Evolutionary conservation across 2,888 invertebrate genomes (phyloP).

Genomic region (Dugesia japonica): DNA sequence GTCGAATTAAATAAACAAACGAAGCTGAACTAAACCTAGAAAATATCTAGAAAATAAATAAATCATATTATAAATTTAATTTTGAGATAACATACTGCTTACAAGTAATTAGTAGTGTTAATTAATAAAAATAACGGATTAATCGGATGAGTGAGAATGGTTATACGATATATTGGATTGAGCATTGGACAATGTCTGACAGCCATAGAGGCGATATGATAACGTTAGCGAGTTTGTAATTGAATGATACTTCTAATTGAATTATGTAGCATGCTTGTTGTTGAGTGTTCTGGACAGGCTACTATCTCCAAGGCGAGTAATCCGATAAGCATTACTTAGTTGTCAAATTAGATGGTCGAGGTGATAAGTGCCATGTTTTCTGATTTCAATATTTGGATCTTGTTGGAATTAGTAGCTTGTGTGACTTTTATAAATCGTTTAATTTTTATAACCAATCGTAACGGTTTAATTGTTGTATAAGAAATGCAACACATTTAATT

Average conservation of each 20-base stretch:
- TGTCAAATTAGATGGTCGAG: constrained; percentile 11
- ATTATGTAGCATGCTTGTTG: constrained; percentile 20
- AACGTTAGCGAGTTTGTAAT: constrained; percentile 13
- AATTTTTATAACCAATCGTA: constrained; percentile 8
- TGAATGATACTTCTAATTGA: constrained; percentile 20
- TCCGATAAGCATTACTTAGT: constrained; percentile 13
- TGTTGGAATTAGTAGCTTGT: not conserved
- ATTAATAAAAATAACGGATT: constrained; percentile 20
- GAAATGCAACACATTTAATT: not conserved
- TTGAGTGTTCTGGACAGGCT: not conserved
- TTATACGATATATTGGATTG: constrained; percentile 16
- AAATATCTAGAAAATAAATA: constrained; percentile 15
- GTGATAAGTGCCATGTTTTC: constrained; percentile 20
- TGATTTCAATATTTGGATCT: constrained; percentile 20
- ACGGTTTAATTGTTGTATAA: constrained; percentile 2
- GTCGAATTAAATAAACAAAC: constrained; percentile 11
- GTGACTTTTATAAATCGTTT: not conserved
- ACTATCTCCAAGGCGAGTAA: constrained; percentile 5
- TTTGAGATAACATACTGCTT: constrained; percentile 15
- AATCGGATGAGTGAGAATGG: constrained; percentile 20
- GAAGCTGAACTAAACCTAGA: constrained; percentile 11
- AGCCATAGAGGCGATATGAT: constrained; percentile 16
- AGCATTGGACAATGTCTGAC: constrained; percentile 11
- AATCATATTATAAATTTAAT: constrained; percentile 20
- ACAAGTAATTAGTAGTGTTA: constrained; percentile 20